Base-by-base conservation (phyloP, 2,797 vertebrate genomes). In the Enteromius paludinosus region DNA sequence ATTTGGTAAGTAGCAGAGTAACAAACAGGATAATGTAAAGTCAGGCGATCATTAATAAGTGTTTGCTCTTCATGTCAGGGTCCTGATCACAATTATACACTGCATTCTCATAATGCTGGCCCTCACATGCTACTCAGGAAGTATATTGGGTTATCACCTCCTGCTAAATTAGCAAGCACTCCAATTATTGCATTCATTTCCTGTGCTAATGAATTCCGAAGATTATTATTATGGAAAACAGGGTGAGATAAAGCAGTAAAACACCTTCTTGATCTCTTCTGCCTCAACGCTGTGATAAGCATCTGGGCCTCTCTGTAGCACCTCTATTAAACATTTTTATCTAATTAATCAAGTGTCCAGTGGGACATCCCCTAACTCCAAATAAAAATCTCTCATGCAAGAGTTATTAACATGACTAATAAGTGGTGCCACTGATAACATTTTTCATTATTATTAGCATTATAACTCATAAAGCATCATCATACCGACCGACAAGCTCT, bases 291-390 rank as follows among this genome's bases (percentile, higher is more conserved):
- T 12, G 12, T 41, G 77, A 80, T 76, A 83, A 76, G 49, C 82
- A 77, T 82, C 65, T 83, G 56, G 20, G 59, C 28, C 28, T 68
- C 47, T 68, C 65, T 30, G 35, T 54, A 72, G 79, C 69, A 81
- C 79, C 83, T 87, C 79, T 75, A 70, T 82, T 76, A 82, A 78
- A 84, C 68, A 43, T 83, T 85, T 73, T 80, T 66, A 86, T 83
- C 65, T 74, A 81, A 83, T 83, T 83, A 85, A 85, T 85, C 47
- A 59, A 77, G 59, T 76, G 47, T 87, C 83, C 78, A n/a, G n/a
- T 83, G 72, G 30, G 81, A 76, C 49, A 52, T 49, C 33, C 38
- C 66, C 41, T 28, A 54, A 61, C 52, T 75, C 43, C 45, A 59
- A 75, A 74, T 30, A 71, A 79, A 84, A 84, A 77, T 65, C 30